Evolutionary conservation across 2,113 vertebrate species (phyloP), one percentile per base, ranked within the genome.

Genomic region (Rhipidura dahli): DNA sequence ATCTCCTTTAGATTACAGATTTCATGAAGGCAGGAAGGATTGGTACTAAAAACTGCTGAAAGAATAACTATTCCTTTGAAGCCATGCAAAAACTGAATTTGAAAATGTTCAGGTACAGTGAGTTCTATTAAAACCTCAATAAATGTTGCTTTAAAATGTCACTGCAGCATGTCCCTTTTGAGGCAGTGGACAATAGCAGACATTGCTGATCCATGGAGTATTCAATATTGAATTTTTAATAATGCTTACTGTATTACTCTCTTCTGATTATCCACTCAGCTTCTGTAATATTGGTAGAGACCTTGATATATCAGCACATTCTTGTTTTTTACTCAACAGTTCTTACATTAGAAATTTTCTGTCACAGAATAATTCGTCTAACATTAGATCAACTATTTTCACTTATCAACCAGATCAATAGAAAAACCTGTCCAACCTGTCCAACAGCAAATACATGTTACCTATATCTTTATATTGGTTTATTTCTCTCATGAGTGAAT

Each of bases 1-100:
- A 45, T 87, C 73, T 95, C 50, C 83, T 88, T 91, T 31, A 97
- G n/a, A 97, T 72, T 89, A 93, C 79, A 70, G 33, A 64, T 96
- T 96, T 96, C 78, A 94, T 39, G 39, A 82, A 93, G 26, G 24
- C 60, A 84, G 73, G 49, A 90, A 91, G 26, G 39, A 92, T 39
- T 71, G 31, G 16, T 96, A 69, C 50, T 95, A 81, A 75, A 94
- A 94, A 45, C 2, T 50, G 80, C 53, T 83, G 57, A 84, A 91
- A 93, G 56, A 91, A 76, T 82, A 90, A 35, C 30, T 66, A n/a
- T 40, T 63, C 12, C 37, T 76, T 71, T 85, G 50, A 83, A 90
- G 22, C 23, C 76, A 53, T 53, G 28, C 7, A 73, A 84, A 90
- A 91, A 40, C 6, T 60, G 40, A 73, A 78, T 83, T 54, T 76